Base-by-base conservation (phyloP, 2,888 invertebrate genomes). In the Macropis europaea region DNA sequence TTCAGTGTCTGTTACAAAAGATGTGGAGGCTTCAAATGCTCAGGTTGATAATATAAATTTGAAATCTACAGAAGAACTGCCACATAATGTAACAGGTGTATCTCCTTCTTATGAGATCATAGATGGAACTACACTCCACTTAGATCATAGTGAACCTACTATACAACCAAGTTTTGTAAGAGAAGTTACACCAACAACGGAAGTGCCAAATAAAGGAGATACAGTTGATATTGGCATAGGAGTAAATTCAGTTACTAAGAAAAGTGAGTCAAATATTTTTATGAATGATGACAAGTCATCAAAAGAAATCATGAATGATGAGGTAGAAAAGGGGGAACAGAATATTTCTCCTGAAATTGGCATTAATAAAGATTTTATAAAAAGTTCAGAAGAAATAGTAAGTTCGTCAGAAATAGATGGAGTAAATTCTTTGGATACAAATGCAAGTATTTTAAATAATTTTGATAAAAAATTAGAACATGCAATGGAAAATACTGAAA, bases 71-170 rank as follows among this genome's bases (percentile, higher is more conserved):
- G 28, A 69, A 17, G 48, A 69, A 48, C 32, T 52, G 30, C 24
- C 50, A 13, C 11, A 17, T 4, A 54, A 26, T 53, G 38, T 9
- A 28, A 54, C 30, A n/a, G 40, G 32, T 28, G n/a, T 61, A 47
- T 54, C 42, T 17, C 77, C 83, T 7, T 67, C 82, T 2, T 84
- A 83, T 53, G 91, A 92, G 74, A 91, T 95, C 24, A 90, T 95
- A 76, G 95, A 95, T 88, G 95, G 95, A 11, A 95, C 95, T 9
- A 93, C 93, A 19, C 90, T 95, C 78, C 66, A 77, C 24, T 64
- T 76, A 7, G 47, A 69, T 43, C 43, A 24, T 4, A 38, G 7
- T 40, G 17, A 38, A 26, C 28, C 61, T 38, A 19, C 36, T 43
- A 28, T 57, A 6, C 52, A 68, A 43, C 40, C 72, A 6, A 45